Evolutionary conservation across 2,797 vertebrate species (phyloP).

Genomic region (Champsocephalus gunnari): DNA sequence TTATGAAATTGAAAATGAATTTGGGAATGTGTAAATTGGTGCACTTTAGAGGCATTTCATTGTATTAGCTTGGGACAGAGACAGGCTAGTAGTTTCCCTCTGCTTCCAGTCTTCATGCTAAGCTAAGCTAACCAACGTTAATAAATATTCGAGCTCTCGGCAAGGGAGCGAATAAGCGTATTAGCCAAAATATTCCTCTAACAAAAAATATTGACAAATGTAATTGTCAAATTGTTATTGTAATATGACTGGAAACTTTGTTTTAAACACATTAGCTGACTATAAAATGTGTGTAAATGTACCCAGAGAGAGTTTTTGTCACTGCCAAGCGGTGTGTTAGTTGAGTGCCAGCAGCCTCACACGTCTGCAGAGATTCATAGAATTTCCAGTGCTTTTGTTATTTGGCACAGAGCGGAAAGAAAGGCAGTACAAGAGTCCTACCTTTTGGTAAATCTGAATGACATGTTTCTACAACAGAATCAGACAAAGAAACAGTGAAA

Average conservation of each 20-base stretch:
- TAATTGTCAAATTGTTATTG: neutral
- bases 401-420: slow-evolving; percentile 42
- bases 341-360: slow-evolving; percentile 72
- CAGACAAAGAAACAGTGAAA: slow-evolving; percentile 88
- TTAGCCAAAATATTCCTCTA: neutral
- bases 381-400: slow-evolving; percentile 33
- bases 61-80: neutral
- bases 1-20: too few species aligned
- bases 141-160: neutral
- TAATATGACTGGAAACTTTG: neutral
- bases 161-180: neutral
- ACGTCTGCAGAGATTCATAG: slow-evolving; percentile 36
- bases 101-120: slow-evolving; percentile 8
- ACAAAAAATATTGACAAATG: neutral
- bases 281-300: slow-evolving; percentile 43
- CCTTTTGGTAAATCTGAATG: slow-evolving; percentile 99
- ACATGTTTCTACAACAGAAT: slow-evolving; percentile 99
- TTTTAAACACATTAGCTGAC: neutral
- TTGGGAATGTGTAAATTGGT: too few species aligned
- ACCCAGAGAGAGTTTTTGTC: slow-evolving; percentile 28
- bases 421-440: slow-evolving; percentile 90
- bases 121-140: neutral
- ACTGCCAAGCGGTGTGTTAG: slow-evolving; percentile 74
- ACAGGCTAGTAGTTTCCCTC: neutral
- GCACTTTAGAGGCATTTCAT: neutral